phyloP scores from a whole-genome alignment of 2,888 invertebrate genomes.

The Galerucella nymphaeae region DNA sequence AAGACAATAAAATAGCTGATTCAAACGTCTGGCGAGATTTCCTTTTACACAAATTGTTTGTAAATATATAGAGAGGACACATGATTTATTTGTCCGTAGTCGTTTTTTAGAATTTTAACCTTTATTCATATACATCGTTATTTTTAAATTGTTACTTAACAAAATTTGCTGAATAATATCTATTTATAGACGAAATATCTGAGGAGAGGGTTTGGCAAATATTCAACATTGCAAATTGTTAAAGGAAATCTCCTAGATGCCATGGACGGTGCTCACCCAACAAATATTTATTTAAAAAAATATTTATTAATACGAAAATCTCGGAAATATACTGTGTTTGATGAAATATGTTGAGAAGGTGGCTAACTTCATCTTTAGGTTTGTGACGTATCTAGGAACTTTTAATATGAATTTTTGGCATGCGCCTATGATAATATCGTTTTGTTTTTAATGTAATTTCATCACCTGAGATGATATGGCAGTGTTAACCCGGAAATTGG shows the following conservation, averaged over 20 bases:
- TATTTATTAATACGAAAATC: no score
- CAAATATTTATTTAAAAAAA: background rate
- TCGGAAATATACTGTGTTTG: no score
- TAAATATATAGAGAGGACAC: background rate
- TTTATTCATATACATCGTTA: constrained; percentile 26
- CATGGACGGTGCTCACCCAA: background rate
- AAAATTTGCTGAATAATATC: constrained; percentile 30
- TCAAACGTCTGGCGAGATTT: no score
- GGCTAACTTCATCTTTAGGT: no score
- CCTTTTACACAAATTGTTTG: background rate
- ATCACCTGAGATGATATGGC: constrained; percentile 7
- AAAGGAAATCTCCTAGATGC: constrained; percentile 10
- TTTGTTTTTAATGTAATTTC: background rate
- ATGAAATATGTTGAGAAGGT: no score
- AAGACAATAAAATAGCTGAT: no score
- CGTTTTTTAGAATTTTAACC: constrained; percentile 13
- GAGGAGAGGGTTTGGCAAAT: constrained; percentile 24
- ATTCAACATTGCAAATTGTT: constrained; percentile 28
- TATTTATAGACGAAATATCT: constrained; percentile 31
- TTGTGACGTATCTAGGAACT: no score
- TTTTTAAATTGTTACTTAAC: constrained; percentile 31
- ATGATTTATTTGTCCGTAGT: constrained; percentile 4
- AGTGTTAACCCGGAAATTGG: constrained; percentile 29
- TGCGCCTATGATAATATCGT: background rate
- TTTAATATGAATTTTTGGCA: background rate